Conservation (phyloP, 2,888 invertebrate genomes). For the Phasia obesa region DNA sequence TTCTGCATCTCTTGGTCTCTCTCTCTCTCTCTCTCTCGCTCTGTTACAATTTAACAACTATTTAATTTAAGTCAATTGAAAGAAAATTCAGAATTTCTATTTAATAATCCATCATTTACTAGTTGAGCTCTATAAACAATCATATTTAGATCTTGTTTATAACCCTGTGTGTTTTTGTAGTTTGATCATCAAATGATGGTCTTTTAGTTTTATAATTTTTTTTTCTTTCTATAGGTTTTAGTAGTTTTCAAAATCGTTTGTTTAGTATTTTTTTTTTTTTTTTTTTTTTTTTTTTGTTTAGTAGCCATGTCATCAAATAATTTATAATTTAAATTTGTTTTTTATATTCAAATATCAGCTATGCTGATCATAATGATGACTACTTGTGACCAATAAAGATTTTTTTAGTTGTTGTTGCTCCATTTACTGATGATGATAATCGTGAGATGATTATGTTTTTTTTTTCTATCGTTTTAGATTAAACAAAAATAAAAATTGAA, state of each 20-base stretch:
- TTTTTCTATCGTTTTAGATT: slow-evolving; percentile 38
- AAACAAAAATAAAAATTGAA: slow-evolving; percentile 50
- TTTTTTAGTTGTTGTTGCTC: slow-evolving; percentile 41
- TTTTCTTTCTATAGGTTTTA: slow-evolving; percentile 6
- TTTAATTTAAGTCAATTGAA: slow-evolving; percentile 80
- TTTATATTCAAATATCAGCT: slow-evolving; percentile 44
- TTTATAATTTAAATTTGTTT: slow-evolving; percentile 64
- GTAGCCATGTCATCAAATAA: slow-evolving; percentile 66
- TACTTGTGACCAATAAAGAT: slow-evolving; percentile 61
- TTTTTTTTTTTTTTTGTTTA: slow-evolving; percentile 30
- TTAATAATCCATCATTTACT: slow-evolving; percentile 14
- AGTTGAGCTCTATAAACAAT: not conserved
- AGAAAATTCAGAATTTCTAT: slow-evolving; percentile 33
- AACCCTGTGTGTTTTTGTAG: slow-evolving; percentile 18
- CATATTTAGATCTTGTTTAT: slow-evolving; percentile 9
- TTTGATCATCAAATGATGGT: slow-evolving; percentile 35
- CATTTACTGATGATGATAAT: slow-evolving; percentile 59
- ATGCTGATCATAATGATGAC: slow-evolving; percentile 15
- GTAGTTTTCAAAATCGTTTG: slow-evolving; percentile 29
- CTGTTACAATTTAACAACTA: slow-evolving; percentile 74
- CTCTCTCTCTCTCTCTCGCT: not conserved
- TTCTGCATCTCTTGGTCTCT: not conserved
- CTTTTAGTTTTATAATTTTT: slow-evolving; percentile 6
- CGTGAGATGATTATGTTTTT: slow-evolving; percentile 67
- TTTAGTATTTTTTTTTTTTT: slow-evolving; percentile 20